Conservation (phyloP, 2,888 invertebrate genomes). For the Caenorhabditis sp. region DNA sequence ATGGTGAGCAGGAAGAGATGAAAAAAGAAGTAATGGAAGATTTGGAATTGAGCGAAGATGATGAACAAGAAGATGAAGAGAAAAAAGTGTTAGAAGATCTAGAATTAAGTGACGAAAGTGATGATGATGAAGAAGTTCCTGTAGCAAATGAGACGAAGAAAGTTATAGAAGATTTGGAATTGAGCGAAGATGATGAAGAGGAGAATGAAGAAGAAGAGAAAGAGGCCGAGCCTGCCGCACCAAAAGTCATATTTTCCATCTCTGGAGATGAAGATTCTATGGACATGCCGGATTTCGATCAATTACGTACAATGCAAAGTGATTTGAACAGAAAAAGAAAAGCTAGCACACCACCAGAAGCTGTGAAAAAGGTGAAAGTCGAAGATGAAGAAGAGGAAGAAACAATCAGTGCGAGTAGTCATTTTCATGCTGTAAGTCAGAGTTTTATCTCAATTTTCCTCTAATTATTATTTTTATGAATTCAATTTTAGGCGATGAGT, state of each 20-base stretch:
- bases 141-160: no score
- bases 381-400: neutral
- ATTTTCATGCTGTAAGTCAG: constrained; percentile 5
- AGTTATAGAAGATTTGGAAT: neutral
- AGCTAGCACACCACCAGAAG: neutral
- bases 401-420: constrained; percentile 5
- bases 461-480: neutral
- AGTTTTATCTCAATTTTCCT: no score
- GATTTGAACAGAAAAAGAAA: neutral
- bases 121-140: no score
- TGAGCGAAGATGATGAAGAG: neutral
- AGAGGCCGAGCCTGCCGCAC: neutral
- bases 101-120: constrained; percentile 25
- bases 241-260: constrained; percentile 24
- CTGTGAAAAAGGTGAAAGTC: neutral
- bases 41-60: neutral
- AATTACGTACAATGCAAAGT: neutral
- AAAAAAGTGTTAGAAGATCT: constrained; percentile 11
- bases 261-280: constrained; percentile 37
- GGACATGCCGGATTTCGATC: constrained; percentile 40
- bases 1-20: constrained; percentile 9
- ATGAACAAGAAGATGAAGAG: neutral
- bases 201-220: neutral
- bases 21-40: neutral
- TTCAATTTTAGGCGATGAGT: neutral